Percentiles rank a stretch among this genome's conserved stretches.
Conservation (phyloP, 1,140 invertebrate genomes). For the Manduca sexta region DNA sequence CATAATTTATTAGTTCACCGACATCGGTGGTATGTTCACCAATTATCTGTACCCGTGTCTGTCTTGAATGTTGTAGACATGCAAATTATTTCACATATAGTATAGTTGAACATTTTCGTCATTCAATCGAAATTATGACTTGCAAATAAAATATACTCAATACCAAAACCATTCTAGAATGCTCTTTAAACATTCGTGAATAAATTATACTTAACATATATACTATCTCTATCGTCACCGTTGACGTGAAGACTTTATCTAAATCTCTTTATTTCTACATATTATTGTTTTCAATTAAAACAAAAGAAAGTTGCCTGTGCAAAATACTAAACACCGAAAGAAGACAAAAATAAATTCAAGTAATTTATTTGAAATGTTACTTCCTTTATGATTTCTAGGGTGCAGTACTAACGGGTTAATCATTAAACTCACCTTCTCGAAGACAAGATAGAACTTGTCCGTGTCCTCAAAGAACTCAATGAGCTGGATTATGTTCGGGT, state of each 20-base stretch:
- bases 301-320: neutral
- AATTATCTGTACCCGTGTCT: no score
- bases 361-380: neutral
- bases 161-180: no score
- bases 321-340: constrained; percentile 1
- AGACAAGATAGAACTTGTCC: constrained; percentile 97
- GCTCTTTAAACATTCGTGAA: no score
- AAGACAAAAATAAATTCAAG: neutral
- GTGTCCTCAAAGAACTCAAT: constrained; percentile 98
- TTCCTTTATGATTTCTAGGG: neutral
- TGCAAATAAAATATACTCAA: no score
- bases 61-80: no score
- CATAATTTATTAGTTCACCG: constrained; percentile 6
- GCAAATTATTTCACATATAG: no score
- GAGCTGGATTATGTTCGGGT: constrained; percentile 97
- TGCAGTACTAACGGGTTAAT: neutral
- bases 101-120: no score
- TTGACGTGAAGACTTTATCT: no score
- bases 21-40: neutral
- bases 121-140: no score
- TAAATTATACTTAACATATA: no score
- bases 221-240: no score
- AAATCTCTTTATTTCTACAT: no score
- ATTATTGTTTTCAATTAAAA: neutral
- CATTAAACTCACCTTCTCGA: constrained; percentile 85